Conservation (phyloP, 1,140 invertebrate genomes). For the Panagrolaimus sp. region DNA sequence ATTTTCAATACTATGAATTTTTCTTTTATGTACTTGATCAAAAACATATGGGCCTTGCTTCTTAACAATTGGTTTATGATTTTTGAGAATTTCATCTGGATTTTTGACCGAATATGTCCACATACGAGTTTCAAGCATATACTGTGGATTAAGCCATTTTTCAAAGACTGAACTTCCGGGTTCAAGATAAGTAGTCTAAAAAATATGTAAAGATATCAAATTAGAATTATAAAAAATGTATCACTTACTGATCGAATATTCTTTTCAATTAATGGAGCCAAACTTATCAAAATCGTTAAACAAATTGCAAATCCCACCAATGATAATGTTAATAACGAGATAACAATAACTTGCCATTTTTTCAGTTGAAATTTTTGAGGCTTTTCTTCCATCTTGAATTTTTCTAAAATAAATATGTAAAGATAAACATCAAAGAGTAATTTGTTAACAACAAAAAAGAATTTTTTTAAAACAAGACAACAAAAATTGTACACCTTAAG, state of each 20-base stretch:
- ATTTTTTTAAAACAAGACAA: too few relatives aligned
- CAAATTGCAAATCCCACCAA: slow-evolving; percentile 41
- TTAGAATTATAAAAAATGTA: background rate
- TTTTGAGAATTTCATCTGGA: slow-evolving; percentile 50
- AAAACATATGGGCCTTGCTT: slow-evolving; percentile 50
- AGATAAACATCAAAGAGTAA: too few relatives aligned
- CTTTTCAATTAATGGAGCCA: slow-evolving; percentile 39
- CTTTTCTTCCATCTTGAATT: background rate
- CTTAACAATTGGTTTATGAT: slow-evolving; percentile 33
- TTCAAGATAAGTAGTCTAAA: slow-evolving; percentile 44
- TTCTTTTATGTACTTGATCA: slow-evolving; percentile 44
- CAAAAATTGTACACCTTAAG: too few relatives aligned
- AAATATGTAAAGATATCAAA: slow-evolving; percentile 24
- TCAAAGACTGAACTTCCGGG: slow-evolving; percentile 40
- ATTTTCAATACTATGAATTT: slow-evolving; percentile 18
- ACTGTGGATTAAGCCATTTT: slow-evolving; percentile 52
- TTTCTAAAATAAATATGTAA: too few relatives aligned
- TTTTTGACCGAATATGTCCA: slow-evolving; percentile 55
- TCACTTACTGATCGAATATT: slow-evolving; percentile 45
- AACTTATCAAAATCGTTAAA: slow-evolving; percentile 35
- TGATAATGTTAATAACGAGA: slow-evolving; percentile 28
- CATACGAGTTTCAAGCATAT: slow-evolving; percentile 45
- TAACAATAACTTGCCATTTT: slow-evolving; percentile 31
- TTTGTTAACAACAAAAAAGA: too few relatives aligned
- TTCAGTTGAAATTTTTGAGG: background rate